phyloP scores from a whole-genome alignment of 2,888 invertebrate genomes.

The Pseudococcus longispinus region DNA sequence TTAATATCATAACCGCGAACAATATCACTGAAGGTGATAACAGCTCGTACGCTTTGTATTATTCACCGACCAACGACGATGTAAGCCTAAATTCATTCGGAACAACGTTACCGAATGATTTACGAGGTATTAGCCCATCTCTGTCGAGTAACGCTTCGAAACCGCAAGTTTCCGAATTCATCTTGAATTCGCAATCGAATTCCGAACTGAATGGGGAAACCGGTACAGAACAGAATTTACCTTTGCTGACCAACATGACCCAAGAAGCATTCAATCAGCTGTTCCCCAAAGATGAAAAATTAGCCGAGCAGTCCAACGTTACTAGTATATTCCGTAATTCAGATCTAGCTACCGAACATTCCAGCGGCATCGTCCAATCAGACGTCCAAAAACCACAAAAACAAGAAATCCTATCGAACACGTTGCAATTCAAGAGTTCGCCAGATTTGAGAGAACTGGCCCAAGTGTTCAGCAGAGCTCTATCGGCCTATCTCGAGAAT shows the following conservation, averaged over 20 bases:
- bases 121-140: not conserved
- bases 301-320: conserved; percentile 9
- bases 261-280: conserved; percentile 70
- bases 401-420: conserved; percentile 39
- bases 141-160: not conserved
- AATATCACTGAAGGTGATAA: not conserved
- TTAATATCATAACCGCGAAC: not conserved
- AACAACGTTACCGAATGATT: not conserved
- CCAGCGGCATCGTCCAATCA: conserved; percentile 65
- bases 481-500: conserved; percentile 82
- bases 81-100: not conserved
- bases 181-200: conserved; percentile 15
- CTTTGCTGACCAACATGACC: conserved; percentile 73
- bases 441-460: conserved; percentile 74
- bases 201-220: conserved; percentile 9
- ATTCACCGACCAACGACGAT: not conserved
- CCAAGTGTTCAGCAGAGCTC: conserved; percentile 82
- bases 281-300: conserved; percentile 61
- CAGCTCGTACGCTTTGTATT: not conserved
- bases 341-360: conserved; percentile 71
- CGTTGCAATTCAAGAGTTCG: conserved; percentile 59
- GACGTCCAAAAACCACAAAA: conserved; percentile 46
- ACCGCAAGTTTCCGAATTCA: conserved; percentile 48
- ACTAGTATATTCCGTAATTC: conserved; percentile 61
- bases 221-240: conserved; percentile 62